phyloP scores from a whole-genome alignment of 2,113 vertebrate genomes.

The Blennius ocellaris region DNA sequence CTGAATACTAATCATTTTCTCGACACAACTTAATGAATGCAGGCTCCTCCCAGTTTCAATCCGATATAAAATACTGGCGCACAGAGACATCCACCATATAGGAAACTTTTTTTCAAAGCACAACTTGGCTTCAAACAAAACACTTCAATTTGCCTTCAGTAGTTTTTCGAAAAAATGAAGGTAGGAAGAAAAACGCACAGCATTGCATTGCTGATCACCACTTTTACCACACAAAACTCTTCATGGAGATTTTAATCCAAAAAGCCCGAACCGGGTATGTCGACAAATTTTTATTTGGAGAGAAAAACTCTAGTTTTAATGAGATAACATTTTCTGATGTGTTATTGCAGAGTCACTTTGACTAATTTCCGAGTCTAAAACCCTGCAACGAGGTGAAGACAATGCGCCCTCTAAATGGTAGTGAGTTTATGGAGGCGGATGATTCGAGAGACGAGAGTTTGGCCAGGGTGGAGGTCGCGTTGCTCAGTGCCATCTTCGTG shows the following conservation, averaged over 20 bases:
- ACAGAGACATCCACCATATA: neutral
- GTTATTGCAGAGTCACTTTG: neutral
- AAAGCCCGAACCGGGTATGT: too few relatives aligned
- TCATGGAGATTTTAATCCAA: neutral
- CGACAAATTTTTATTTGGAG: too few relatives aligned
- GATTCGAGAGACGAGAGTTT: constrained; percentile 71
- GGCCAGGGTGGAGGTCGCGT: constrained; percentile 82
- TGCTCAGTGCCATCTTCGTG: constrained; percentile 83
- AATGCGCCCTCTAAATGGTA: constrained; percentile 65
- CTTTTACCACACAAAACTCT: neutral
- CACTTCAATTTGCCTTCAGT: neutral
- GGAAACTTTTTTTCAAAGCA: neutral
- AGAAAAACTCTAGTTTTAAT: neutral
- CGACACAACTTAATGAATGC: neutral
- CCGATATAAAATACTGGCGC: constrained; percentile 38
- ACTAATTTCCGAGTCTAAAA: neutral
- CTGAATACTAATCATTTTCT: neutral
- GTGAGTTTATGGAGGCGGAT: constrained; percentile 31
- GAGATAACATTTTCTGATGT: neutral
- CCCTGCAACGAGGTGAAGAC: neutral
- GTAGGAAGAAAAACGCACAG: neutral
- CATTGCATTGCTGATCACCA: neutral
- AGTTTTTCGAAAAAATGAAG: neutral
- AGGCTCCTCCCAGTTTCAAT: constrained; percentile 66
- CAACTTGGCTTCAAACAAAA: neutral